Evolutionary conservation across 2,113 vertebrate species (phyloP).

Genomic region (Dinomys branickii): DNA sequence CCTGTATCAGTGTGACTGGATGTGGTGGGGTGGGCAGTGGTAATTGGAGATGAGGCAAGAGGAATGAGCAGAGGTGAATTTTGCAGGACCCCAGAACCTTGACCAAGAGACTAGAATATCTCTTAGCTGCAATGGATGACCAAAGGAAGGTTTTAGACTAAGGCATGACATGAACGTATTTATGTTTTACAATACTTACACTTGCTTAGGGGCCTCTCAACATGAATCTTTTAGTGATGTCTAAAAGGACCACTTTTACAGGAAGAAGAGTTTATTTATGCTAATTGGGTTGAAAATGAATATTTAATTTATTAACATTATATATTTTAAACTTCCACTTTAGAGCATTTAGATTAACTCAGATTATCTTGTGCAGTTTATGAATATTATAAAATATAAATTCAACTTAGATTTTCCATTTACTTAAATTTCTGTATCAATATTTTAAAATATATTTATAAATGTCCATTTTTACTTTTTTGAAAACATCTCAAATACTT

Average conservation of each 20-base stretch:
- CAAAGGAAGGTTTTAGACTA: background rate
- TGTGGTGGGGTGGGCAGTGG: too few species aligned
- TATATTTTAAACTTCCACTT: background rate
- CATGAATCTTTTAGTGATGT: background rate
- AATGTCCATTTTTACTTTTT: background rate
- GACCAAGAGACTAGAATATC: background rate
- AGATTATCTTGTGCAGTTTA: background rate
- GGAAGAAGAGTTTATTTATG: background rate
- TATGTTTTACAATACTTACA: background rate
- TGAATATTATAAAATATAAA: background rate
- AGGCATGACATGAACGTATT: background rate
- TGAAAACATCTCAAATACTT: background rate
- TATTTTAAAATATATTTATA: conserved; percentile 16
- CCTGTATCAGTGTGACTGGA: background rate
- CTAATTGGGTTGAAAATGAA: conserved; percentile 5
- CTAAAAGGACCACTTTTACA: background rate
- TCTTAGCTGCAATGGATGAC: background rate
- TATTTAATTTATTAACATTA: background rate
- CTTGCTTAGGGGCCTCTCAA: background rate
- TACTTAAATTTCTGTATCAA: background rate
- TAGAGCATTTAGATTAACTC: conserved; percentile 34
- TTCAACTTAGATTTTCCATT: conserved; percentile 3
- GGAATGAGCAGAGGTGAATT: background rate
- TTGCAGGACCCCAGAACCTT: background rate
- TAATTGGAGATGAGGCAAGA: background rate